A percentile compares a stretch with the other conserved stretches of the same genome.
Evolutionary conservation across 2,797 vertebrate species (phyloP).

Genomic region (Gymnodraco acuticeps): DNA sequence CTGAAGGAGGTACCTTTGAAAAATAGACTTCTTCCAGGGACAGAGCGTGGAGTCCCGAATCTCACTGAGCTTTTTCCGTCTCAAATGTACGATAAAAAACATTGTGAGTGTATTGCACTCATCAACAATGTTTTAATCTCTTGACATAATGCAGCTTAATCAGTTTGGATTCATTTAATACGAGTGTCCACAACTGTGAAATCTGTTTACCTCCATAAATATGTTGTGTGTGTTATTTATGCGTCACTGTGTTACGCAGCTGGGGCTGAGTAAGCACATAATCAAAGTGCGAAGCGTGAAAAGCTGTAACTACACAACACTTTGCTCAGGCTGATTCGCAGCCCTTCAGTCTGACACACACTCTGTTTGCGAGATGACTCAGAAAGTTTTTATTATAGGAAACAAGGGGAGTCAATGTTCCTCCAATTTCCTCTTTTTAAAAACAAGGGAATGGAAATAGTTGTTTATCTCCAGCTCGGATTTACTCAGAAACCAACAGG

Average conservation of each 20-base stretch:
- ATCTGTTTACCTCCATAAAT: slow-evolving; percentile 20
- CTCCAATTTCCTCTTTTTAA: slow-evolving; percentile 45
- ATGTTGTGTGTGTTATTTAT: slow-evolving; percentile 26
- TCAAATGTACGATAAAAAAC: background rate
- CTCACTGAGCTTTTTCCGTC: background rate
- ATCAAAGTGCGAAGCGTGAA: slow-evolving; percentile 62
- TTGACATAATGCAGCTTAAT: background rate
- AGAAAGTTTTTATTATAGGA: slow-evolving; percentile 44
- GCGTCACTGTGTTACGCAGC: slow-evolving; percentile 30
- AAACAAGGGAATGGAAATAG: slow-evolving; percentile 41
- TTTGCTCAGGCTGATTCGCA: slow-evolving; percentile 54
- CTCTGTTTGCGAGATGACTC: slow-evolving; percentile 64
- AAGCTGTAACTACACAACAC: slow-evolving; percentile 62
- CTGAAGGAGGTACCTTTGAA: background rate
- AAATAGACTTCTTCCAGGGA: background rate
- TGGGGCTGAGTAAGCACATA: slow-evolving; percentile 52
- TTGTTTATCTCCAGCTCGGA: slow-evolving; percentile 50
- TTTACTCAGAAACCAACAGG: slow-evolving; percentile 54
- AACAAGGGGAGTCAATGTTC: slow-evolving; percentile 53
- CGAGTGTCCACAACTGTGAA: background rate
- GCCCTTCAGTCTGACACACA: slow-evolving; percentile 47
- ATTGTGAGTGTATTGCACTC: background rate
- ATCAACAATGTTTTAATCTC: slow-evolving; percentile 21
- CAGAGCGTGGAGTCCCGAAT: background rate
- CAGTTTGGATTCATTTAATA: background rate